phyloP scores from a whole-genome alignment of 2,113 vertebrate genomes.

The Petroica traversi region DNA sequence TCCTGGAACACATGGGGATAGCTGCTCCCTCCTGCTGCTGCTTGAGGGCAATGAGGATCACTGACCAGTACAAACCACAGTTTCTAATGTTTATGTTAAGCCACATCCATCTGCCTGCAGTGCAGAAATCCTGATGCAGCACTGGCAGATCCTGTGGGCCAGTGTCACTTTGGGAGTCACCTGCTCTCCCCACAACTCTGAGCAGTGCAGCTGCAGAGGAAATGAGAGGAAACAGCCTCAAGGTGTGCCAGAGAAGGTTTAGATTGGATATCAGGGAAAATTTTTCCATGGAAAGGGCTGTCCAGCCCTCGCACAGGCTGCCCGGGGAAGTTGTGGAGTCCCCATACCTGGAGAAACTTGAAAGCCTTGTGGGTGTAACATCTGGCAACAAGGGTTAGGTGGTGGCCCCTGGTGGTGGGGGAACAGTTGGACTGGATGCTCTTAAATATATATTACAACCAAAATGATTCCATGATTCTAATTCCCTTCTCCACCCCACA shows the following conservation, averaged over 20 bases:
- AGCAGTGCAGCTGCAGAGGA: neutral
- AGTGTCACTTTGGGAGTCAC: neutral
- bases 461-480: neutral
- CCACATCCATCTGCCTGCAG: neutral
- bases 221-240: neutral
- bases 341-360: neutral
- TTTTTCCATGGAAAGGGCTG: neutral
- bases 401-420: neutral
- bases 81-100: neutral
- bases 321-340: neutral
- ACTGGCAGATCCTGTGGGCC: neutral
- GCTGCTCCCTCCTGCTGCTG: neutral
- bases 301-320: neutral
- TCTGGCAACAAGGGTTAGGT: neutral
- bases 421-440: neutral
- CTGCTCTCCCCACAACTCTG: rapidly evolving
- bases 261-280: neutral
- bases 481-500: neutral
- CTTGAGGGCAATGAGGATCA: neutral
- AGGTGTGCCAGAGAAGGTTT: neutral
- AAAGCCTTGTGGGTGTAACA: neutral
- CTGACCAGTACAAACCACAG: neutral
- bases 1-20: neutral
- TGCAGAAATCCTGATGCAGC: neutral
- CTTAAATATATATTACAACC: neutral